Evolutionary conservation across 2,113 vertebrate species (phyloP), one percentile per base, ranked within the genome.

Genomic region (Athene cunicularia): DNA sequence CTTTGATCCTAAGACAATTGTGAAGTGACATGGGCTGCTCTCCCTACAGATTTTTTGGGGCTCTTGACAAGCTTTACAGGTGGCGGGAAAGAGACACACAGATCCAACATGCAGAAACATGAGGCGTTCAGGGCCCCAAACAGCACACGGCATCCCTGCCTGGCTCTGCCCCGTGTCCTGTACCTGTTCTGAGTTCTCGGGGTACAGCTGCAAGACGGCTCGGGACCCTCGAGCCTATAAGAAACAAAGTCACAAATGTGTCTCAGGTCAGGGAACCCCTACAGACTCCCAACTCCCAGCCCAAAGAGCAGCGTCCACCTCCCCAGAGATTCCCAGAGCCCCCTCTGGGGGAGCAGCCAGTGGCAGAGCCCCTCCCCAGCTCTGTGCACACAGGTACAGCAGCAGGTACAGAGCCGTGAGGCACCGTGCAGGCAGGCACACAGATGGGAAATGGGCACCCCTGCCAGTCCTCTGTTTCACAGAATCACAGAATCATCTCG

Each of bases 181-280:
- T 97, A 99, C 99, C 99, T 99, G 99, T 88, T 99, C 99, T 0
- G 99, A 98, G 97, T 99, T 99, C 97, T 99, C 99, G 0, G 99
- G 99, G 91, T 99, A 99, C 63, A 99, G 80, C 98, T 99, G 99
- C 86, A 99, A 99, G 79, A 99, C 98, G 1, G 99, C 99, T 76
- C 99, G 98, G 26, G 99, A 97, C 52, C 99, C 99, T 91, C 98
- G 99, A 8, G 98, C 98, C 99, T 99, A 72, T 15, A 91, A 95
- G 60, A 96, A 19, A 95, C 7, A 80, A 94, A 5, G 17, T 79
- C 56, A 95, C 56, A 39, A 49, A 43, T 7, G 14, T 53, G 18
- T 2, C 23, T 6, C 71, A 70, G n/a, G 8, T 33, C 58, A 82
- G 33, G 28, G 8, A 47, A 53, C 12, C 17, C 55, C 62, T 79